phyloP scores from a whole-genome alignment of 2,113 vertebrate species.

The Catharus fuscescens region DNA sequence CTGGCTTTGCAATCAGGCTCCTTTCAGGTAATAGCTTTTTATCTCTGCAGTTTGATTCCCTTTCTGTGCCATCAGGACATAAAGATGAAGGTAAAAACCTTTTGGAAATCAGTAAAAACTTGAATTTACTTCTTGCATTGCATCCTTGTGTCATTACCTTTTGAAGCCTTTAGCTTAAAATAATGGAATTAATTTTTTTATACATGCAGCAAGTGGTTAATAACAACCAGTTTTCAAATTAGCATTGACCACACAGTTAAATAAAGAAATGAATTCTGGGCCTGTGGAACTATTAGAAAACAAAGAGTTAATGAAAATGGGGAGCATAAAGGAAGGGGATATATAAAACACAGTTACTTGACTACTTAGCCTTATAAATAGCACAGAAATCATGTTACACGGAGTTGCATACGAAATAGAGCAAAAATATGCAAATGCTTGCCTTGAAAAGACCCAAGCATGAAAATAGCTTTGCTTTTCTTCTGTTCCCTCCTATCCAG shows the following conservation, averaged over 20 bases:
- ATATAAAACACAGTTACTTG: neutral
- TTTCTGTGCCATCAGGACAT: neutral
- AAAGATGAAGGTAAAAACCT: neutral
- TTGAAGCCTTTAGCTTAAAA: neutral
- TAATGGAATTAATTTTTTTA: neutral
- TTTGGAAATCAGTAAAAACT: neutral
- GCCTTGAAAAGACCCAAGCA: neutral
- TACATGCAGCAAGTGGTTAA: neutral
- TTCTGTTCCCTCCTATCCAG: neutral
- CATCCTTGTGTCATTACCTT: neutral
- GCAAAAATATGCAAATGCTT: neutral
- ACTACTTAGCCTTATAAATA: conserved; percentile 7
- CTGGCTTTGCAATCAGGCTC: neutral
- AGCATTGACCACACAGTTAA: neutral
- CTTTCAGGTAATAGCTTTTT: neutral
- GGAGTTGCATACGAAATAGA: neutral
- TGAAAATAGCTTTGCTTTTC: neutral
- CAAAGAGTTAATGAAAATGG: neutral
- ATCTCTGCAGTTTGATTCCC: neutral
- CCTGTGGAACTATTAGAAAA: neutral
- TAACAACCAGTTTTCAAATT: neutral
- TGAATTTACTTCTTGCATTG: neutral
- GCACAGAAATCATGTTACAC: neutral
- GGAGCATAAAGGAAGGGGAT: neutral
- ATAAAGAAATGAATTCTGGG: neutral